These are phyloP conservation scores for Parotia lawesii DNA, from an alignment of 2,113 vertebrate species.

Conservation along the genomic window DNA sequence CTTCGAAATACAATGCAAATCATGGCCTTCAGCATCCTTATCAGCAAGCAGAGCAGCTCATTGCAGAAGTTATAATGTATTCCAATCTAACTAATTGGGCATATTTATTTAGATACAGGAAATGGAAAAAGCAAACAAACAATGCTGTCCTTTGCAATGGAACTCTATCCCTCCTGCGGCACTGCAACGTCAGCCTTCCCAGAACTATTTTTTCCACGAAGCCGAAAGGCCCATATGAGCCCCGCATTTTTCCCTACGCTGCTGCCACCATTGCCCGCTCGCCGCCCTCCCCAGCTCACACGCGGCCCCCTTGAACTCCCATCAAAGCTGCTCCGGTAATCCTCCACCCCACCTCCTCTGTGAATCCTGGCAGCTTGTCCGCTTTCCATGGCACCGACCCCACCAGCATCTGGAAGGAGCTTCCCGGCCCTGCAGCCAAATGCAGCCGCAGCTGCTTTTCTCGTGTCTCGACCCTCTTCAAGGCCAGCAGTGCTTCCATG, in stretches of 20 bases:
- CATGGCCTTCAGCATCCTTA: background rate
- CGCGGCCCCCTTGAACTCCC: background rate
- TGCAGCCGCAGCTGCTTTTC: background rate
- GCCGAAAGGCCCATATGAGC: background rate
- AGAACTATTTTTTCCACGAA: background rate
- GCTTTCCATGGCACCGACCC: background rate
- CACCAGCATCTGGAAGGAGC: background rate
- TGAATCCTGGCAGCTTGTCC: background rate
- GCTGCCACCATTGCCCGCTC: fast-evolving
- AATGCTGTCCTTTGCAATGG: background rate
- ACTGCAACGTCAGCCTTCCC: background rate
- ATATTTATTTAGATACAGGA: background rate
- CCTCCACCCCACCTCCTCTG: background rate
- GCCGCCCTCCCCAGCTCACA: background rate
- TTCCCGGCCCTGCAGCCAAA: background rate
- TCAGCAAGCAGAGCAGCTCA: background rate
- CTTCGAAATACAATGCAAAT: constrained; percentile 19
- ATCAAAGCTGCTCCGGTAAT: fast-evolving
- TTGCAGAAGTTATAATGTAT: background rate
- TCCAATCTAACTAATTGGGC: background rate
- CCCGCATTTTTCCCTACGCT: fast-evolving
- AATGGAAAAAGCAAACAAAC: background rate
- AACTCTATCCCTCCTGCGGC: background rate
- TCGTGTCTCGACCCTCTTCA: background rate
- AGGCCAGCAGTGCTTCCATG: fast-evolving